Conservation (phyloP, 1,140 invertebrate species). For the Adoxophyes honmai region DNA sequence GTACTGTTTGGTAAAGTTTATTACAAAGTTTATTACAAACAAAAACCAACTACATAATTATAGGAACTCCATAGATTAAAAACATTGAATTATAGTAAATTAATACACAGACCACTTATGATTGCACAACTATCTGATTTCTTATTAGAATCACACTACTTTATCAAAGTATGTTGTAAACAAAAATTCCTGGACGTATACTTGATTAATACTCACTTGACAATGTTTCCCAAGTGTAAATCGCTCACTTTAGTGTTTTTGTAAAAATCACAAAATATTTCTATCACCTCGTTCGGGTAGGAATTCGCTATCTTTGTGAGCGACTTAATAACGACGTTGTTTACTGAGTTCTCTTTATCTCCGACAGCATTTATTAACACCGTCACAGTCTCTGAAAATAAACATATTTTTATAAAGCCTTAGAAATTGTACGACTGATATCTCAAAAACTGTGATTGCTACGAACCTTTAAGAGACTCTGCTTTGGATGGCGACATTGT, state of each 20-base stretch:
- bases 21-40: no score
- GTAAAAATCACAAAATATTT: slow-evolving; percentile 67
- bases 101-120: no score
- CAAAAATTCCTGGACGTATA: no score
- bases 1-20: no score
- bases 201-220: slow-evolving; percentile 54
- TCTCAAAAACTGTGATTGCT: background rate
- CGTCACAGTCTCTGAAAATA: slow-evolving; percentile 61
- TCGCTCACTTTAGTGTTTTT: slow-evolving; percentile 57
- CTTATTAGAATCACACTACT: no score
- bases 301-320: slow-evolving; percentile 66
- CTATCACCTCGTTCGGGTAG: slow-evolving; percentile 69
- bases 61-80: no score
- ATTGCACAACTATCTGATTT: no score
- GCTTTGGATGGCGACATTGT: slow-evolving; percentile 36
- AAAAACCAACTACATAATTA: no score
- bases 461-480: slow-evolving; percentile 42
- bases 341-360: slow-evolving; percentile 69
- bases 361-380: slow-evolving; percentile 65
- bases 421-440: background rate
- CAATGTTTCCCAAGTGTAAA: slow-evolving; percentile 63
- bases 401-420: slow-evolving; percentile 21
- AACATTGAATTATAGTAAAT: no score
- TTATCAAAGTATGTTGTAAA: no score
- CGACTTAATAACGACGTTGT: slow-evolving; percentile 71